phyloP scores from a whole-genome alignment of 2,113 vertebrate species.

The Piprites chloris region DNA sequence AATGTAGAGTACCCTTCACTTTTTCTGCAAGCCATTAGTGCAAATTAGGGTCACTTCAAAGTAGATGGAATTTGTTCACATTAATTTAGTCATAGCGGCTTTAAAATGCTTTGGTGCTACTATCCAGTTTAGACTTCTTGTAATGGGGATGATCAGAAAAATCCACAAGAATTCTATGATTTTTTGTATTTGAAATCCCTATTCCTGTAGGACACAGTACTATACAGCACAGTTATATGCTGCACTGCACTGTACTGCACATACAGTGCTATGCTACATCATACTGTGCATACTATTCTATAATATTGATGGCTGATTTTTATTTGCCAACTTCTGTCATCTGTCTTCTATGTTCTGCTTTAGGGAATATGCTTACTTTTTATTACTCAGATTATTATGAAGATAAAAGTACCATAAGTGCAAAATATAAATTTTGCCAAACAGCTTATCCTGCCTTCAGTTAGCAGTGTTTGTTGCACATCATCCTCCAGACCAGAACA shows the following conservation, averaged over 20 bases:
- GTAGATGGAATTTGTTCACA: background rate
- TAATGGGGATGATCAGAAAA: background rate
- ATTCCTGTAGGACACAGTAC: background rate
- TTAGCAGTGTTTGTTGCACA: background rate
- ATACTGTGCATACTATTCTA: accelerated
- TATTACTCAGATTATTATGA: background rate
- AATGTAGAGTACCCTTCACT: background rate
- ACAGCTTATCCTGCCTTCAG: background rate
- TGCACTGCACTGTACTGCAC: background rate
- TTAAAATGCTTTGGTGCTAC: background rate
- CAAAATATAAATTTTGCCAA: background rate
- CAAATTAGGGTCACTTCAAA: background rate
- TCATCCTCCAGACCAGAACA: background rate
- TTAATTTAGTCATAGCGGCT: background rate
- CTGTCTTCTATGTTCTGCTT: background rate
- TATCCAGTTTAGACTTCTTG: background rate
- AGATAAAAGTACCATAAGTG: background rate
- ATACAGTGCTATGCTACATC: background rate
- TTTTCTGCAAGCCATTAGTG: background rate
- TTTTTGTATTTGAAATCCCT: background rate
- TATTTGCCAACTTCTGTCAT: background rate
- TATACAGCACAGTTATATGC: background rate
- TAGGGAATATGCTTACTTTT: background rate
- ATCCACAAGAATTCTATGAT: background rate
- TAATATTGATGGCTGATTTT: background rate